These are phyloP conservation scores for Eupeodes corollae DNA, from an alignment of 1,140 invertebrate species.

Conservation along the genomic window DNA sequence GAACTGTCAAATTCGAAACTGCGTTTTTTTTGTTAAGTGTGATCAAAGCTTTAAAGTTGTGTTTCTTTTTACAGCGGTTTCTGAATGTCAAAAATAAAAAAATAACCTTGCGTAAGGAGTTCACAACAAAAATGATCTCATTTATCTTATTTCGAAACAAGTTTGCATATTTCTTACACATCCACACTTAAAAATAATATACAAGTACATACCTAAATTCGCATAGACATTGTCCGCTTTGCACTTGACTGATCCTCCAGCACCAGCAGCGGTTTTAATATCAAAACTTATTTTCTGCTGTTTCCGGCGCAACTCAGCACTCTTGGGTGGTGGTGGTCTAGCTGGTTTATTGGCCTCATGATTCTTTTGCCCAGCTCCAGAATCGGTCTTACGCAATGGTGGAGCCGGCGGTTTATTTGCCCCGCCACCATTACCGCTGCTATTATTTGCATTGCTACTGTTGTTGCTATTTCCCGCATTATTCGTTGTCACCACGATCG, in stretches of 20 bases:
- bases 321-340: conserved; percentile 59
- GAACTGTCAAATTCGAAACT: no score
- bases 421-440: conserved; percentile 15
- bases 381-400: conserved; percentile 35
- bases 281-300: conserved; percentile 37
- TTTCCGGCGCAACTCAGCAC: conserved; percentile 47
- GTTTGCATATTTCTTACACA: neutral
- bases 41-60: no score
- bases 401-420: conserved; percentile 41
- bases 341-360: conserved; percentile 50
- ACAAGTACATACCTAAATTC: conserved; percentile 47
- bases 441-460: conserved; percentile 20
- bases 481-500: conserved; percentile 32
- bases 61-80: no score
- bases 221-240: conserved; percentile 62
- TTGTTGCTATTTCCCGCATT: conserved; percentile 20
- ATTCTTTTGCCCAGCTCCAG: conserved; percentile 25
- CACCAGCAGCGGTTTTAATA: conserved; percentile 34
- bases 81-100: no score
- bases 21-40: no score
- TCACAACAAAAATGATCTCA: no score
- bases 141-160: no score
- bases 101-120: no score
- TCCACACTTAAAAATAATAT: neutral
- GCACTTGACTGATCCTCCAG: conserved; percentile 26